Base-by-base conservation (phyloP, 1,140 invertebrate species). In the Cydia strobilella region DNA sequence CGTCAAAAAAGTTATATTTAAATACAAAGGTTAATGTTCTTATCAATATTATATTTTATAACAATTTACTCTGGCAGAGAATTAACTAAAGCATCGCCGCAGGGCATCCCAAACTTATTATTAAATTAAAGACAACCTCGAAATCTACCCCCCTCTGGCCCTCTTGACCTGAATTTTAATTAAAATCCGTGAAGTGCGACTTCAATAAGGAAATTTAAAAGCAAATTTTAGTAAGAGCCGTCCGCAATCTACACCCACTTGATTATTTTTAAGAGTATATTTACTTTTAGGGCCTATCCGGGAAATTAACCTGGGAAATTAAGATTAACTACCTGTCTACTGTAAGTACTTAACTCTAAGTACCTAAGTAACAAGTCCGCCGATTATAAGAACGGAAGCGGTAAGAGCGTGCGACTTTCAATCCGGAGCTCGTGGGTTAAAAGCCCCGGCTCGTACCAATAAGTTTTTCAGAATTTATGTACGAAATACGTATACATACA, bases 121-220 rank as follows among this genome's bases (percentile, higher is more conserved):
- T 69, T 39, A 69, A 69, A 69, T 69, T 69, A 69, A 42, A 69
- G 65, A 69, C 65, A 39, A 69, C 65, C 65, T 69, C 31, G 35
- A 35, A 69, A 35, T 69, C 31, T 39, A 9, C 27, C 31, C 63
- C 31, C 31, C 65, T 69, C n/a, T 31, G 65, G 35, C 65, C 35
- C 42, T 69, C 65, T 69, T 69, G 65, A 69, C 65, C 65, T 39
- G 65, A 69, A 69, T 69, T 69, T 72, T 72, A 72, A 45, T 72
- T 72, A 72, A 72, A 72, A 48, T 72, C 39, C 25, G 45, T 72
- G 20, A 72, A 72, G 71, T 72, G 71, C 15, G 71, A 45, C 39
- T 72, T 51, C 71, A 72, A 72, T 69, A 69, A 69, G 65, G 65
- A 69, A 69, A 69, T 69, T 69, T 39, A 39, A 69, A 69, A 69